Percentiles rank a stretch among this genome's conserved stretches.
These are phyloP conservation scores for Corythornis vintsioides DNA, from an alignment of 2,113 vertebrate genomes.

Conservation along the genomic window DNA sequence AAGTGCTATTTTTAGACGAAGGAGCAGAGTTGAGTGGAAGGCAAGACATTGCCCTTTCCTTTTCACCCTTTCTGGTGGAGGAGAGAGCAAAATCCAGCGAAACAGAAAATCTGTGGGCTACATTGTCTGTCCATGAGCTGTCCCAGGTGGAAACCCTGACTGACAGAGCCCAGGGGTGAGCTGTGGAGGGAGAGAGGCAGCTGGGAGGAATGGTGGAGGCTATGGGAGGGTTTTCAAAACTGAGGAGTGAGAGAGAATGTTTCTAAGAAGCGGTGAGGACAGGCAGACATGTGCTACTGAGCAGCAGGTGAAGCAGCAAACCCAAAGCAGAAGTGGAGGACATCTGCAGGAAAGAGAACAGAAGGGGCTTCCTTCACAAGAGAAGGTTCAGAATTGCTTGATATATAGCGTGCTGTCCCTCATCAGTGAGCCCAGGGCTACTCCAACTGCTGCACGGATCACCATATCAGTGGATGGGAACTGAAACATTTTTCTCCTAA, in stretches of 20 bases:
- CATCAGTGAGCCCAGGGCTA: neutral
- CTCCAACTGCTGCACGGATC: too few species aligned
- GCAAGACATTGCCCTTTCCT: neutral
- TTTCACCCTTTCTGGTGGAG: neutral
- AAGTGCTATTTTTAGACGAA: neutral
- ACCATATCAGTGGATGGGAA: neutral
- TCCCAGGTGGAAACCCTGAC: neutral
- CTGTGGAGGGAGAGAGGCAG: accelerated
- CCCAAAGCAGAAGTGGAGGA: neutral
- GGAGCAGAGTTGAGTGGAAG: neutral
- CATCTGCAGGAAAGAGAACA: neutral
- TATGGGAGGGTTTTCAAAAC: neutral
- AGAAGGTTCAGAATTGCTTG: neutral
- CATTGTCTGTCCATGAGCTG: neutral
- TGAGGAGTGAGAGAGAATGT: neutral
- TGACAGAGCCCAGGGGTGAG: neutral
- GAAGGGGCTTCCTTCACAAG: neutral
- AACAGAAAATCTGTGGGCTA: neutral
- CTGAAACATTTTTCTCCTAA: neutral
- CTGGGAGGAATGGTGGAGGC: neutral
- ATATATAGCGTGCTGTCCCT: neutral
- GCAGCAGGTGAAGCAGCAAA: neutral
- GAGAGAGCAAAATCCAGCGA: neutral
- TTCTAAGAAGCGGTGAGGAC: neutral
- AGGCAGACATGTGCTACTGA: neutral